Base-by-base conservation (phyloP, 1,140 invertebrate genomes). In the Temnothorax longispinosus region DNA sequence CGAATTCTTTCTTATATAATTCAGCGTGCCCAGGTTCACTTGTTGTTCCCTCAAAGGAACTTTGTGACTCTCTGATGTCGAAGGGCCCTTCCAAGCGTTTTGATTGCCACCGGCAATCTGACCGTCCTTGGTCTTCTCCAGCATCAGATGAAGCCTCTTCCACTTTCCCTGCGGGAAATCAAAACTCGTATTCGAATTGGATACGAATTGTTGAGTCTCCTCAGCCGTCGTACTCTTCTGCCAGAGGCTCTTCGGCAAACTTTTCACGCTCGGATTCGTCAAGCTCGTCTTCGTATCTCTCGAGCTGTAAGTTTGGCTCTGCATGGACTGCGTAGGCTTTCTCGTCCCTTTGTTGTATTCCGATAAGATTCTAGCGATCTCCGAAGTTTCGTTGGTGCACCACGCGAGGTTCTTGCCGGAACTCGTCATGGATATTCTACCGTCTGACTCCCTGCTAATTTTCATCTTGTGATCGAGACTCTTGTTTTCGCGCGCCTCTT, bases 311-410 rank as follows among this genome's bases (percentile, higher is more conserved):
- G 50, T 65, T 4, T 64, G 58, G 7, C 47, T 80, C 10, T 88
- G 86, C 3, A 78, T 78, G 27, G 27, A 27, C 27, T 27, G 27
- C 0, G 64, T 60, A 3, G 89, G 38, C 1, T 82, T 88, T n/a
- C 67, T 90, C 5, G 50, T 85, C 11, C 71, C 88, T 32, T 87
- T 78, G 38, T 93, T 93, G 11, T 93, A 93, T 15, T 93, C 91
- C 0, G 92, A 91, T n/a, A 93, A 77, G 21, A 93, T 93, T 56
- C 84, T 91, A 0, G 92, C 90, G 18, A 93, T 93, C 50, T 93
- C 89, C 0, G 91, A 88, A 4, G 92, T 65, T 5, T 92, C 85
- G 11, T 74, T 93, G 1, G 89, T 64, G 35, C 72, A 87, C 78
- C 85, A 89, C 3, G 75, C 62, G 11, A 86, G 44, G 0, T 44